Evolutionary conservation across 2,888 invertebrate genomes (phyloP).

Genomic region (Bruchidius siliquastri): DNA sequence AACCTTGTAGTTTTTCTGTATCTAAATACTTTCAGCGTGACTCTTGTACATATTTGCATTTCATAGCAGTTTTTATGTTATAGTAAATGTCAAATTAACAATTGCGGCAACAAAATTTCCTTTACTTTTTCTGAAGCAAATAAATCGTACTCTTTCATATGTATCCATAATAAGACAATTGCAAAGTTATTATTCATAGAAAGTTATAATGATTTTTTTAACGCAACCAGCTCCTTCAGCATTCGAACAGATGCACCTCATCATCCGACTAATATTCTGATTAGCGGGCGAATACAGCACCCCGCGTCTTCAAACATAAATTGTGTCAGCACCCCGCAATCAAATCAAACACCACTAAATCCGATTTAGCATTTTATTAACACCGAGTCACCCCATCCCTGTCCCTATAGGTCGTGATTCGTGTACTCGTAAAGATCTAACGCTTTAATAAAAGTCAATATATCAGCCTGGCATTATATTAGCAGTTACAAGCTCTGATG

Average conservation of each 20-base stretch:
- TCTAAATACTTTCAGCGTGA: no score
- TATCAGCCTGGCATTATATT: conserved; percentile 26
- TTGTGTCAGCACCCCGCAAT: conserved; percentile 18
- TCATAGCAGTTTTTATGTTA: no score
- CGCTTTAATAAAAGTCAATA: conserved; percentile 29
- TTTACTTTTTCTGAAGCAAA: no score
- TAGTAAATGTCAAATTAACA: no score
- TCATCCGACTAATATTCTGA: conserved; percentile 9
- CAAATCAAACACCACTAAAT: conserved; percentile 18
- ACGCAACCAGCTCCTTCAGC: not conserved
- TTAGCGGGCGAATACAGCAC: not conserved
- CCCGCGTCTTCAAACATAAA: conserved; percentile 4
- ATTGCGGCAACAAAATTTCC: no score
- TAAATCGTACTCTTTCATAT: no score
- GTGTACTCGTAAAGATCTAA: conserved; percentile 23
- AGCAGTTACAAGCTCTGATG: conserved; percentile 4
- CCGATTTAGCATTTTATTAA: conserved; percentile 22
- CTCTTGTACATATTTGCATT: no score
- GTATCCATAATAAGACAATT: no score
- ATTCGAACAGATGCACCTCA: not conserved
- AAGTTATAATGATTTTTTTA: no score
- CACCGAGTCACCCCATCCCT: conserved; percentile 13
- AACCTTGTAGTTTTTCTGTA: no score
- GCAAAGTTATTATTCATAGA: no score
- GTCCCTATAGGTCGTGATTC: not conserved